Evolutionary conservation across 1,140 invertebrate genomes (phyloP).

Genomic region (Periplaneta americana): DNA sequence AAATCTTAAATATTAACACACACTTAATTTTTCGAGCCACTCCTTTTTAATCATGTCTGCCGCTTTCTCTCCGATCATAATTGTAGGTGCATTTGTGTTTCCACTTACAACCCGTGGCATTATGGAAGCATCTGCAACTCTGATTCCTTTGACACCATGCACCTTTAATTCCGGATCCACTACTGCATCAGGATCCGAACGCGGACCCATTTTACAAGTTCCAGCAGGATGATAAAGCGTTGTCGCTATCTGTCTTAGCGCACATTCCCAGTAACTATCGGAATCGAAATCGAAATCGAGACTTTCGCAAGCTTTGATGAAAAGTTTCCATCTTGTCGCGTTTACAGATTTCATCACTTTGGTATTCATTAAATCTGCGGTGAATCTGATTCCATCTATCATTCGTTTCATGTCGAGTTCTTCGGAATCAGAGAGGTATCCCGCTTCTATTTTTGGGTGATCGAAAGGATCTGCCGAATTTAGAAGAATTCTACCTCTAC

Average conservation of each 20-base stretch:
- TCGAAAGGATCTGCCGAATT: constrained; percentile 66
- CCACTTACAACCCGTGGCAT: constrained; percentile 42
- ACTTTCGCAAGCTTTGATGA: constrained; percentile 29
- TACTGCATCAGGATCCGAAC: constrained; percentile 33
- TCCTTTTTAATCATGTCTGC: constrained; percentile 44
- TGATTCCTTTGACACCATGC: constrained; percentile 36
- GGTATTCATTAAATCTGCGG: constrained; percentile 34
- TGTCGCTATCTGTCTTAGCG: constrained; percentile 44
- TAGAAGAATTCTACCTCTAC: constrained; percentile 49
- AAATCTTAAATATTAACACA: no score
- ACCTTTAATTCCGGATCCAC: constrained; percentile 38
- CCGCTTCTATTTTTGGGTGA: constrained; percentile 72
- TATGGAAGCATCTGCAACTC: constrained; percentile 43
- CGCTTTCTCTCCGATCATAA: constrained; percentile 47
- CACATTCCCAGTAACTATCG: constrained; percentile 37
- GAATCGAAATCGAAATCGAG: constrained; percentile 24
- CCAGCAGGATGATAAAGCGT: constrained; percentile 40
- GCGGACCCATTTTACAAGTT: constrained; percentile 47
- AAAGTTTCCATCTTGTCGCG: constrained; percentile 26
- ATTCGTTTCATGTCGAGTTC: constrained; percentile 69
- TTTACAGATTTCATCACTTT: constrained; percentile 35
- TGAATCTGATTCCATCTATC: constrained; percentile 43
- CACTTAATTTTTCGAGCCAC: constrained; percentile 21
- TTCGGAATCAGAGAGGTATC: constrained; percentile 74
- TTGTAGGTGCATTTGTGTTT: constrained; percentile 41